Evolutionary conservation across 2,113 vertebrate species (phyloP), one percentile per base, ranked within the genome.

Genomic region (Urocynchramus pylzowi): DNA sequence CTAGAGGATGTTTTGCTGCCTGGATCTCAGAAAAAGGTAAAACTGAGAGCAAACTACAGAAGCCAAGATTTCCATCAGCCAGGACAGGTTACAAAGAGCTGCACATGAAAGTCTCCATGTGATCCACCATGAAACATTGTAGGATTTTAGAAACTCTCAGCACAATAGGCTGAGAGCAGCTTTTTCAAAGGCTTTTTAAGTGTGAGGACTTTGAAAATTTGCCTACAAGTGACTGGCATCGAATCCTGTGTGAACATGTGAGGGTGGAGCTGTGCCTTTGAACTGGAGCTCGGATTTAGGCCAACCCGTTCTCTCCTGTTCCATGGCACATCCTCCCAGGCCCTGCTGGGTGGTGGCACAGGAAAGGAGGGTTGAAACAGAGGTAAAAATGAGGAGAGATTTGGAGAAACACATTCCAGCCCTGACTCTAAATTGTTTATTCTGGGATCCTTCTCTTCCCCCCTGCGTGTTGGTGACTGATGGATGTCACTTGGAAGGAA

Each of bases 201-300:
- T 79, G 53, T 7, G 35, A 64, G 87, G 45, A 73, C 91, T 95
- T 96, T 95, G 94, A 96, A 95, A 86, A 94, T 93, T 85, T 93
- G 78, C 78, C 91, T 87, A 45, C 54, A 17, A 95, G 87, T 77
- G 54, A 6, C 26, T 74, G 84, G 68, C 75, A 84, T 6, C 0
- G 13, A 89, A 84, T 74, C 67, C 70, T 2, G 5, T 31, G 75
- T 85, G 95, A 94, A 90, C n/a, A 9, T 50, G 63, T 33, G 84
- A 91, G 77, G 78, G 39, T 57, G 81, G 74, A 94, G 27, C 61
- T 35, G 41, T 10, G 81, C 31, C 78, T 96, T 93, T 95, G 90
- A 95, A 31, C 54, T 42, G 15, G 3, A 16, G 54, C 67, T 89
- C 10, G 6, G 69, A 42, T 93, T 69, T 35, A 23, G 68, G 78